Conservation (phyloP, 2,797 vertebrate species). For the Pangasius djambal region DNA sequence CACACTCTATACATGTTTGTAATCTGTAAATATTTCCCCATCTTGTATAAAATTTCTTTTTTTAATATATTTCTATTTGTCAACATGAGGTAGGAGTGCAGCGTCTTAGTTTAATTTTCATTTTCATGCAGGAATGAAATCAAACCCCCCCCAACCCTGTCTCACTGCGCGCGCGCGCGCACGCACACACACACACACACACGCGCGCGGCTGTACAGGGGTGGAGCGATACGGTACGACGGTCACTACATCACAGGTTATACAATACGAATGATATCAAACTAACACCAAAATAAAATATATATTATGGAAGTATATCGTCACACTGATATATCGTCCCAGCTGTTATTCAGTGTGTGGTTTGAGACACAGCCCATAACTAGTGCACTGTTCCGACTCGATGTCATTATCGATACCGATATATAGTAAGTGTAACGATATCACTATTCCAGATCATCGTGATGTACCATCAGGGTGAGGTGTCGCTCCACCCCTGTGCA, state of each 20-base stretch:
- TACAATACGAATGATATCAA: background rate
- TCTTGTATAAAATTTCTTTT: background rate
- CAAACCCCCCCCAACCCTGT: background rate
- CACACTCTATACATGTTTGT: background rate
- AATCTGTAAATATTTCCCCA: constrained; percentile 12
- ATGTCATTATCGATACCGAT: background rate
- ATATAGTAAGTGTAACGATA: background rate
- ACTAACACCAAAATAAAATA: background rate
- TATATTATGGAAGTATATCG: background rate
- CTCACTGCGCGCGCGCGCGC: no score
- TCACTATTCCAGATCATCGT: background rate
- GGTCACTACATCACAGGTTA: background rate
- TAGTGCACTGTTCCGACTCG: background rate
- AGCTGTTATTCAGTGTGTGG: background rate
- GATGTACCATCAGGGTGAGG: background rate
- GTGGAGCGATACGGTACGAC: background rate
- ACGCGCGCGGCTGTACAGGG: background rate
- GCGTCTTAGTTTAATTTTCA: background rate
- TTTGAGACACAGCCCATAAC: background rate
- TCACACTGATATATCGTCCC: background rate
- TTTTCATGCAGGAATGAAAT: constrained; percentile 1
- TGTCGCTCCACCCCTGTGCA: background rate
- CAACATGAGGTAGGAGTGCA: constrained; percentile 23
- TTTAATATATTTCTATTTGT: background rate
- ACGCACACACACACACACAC: no score